These are phyloP conservation scores for Xenentodon cancila DNA, from an alignment of 2,797 vertebrate species.

Conservation along the genomic window DNA sequence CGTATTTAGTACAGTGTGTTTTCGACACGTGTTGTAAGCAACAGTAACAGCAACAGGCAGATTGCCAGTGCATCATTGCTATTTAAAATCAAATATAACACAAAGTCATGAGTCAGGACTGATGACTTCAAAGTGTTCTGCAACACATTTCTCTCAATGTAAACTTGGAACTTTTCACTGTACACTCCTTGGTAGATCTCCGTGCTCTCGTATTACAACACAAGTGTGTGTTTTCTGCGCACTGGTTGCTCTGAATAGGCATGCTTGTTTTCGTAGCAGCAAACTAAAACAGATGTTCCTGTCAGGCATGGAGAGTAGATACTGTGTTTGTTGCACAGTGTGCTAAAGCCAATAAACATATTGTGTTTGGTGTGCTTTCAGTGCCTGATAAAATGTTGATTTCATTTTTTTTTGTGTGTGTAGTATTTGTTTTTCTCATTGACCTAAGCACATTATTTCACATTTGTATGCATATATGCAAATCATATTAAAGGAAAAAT, in stretches of 20 bases:
- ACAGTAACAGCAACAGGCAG: conserved; percentile 32
- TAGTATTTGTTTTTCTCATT: no score
- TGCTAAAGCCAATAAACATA: not conserved
- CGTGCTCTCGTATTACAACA: conserved; percentile 39
- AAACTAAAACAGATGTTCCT: conserved; percentile 77
- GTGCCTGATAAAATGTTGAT: no score
- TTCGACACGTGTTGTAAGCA: conserved; percentile 20
- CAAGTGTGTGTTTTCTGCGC: conserved; percentile 54
- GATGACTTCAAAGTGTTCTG: conserved; percentile 1
- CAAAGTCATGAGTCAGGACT: conserved; percentile 1
- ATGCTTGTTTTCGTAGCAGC: conserved; percentile 59
- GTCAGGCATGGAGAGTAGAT: conserved; percentile 49
- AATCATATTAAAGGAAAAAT: no score
- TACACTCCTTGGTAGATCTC: conserved; percentile 29
- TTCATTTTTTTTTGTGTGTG: no score
- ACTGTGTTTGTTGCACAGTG: conserved; percentile 17
- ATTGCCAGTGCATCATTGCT: conserved; percentile 8
- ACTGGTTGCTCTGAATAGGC: conserved; percentile 45
- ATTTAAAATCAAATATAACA: not conserved
- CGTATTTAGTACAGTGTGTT: conserved; percentile 7
- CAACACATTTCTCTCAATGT: conserved; percentile 22
- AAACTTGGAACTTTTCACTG: conserved; percentile 26
- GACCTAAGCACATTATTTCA: no score
- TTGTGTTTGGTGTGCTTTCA: no score
- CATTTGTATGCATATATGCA: no score